Base-by-base conservation (phyloP, 2,797 vertebrate species). In the Pygocentrus nattereri region DNA sequence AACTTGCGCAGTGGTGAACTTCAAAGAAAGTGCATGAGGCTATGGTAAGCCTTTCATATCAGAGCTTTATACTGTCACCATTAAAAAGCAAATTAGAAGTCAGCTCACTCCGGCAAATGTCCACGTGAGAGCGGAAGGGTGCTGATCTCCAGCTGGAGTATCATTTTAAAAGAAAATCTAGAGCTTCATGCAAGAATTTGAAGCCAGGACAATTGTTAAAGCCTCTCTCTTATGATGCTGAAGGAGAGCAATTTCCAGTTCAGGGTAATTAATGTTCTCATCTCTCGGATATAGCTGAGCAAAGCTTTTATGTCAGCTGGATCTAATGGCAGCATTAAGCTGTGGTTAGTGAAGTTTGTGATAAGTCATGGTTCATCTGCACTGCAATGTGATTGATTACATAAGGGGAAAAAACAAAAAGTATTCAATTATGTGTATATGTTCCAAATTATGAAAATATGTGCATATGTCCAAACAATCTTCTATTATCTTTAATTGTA, bases 31-130 rank as follows among this genome's bases (percentile, higher is more conserved):
- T 31, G 25, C 27, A 31, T 30, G 25, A 62, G 61, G 61, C 61
- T 31, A 62, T 3, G 25, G 31, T 7, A 5, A 56, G 52, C 5
- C 2, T n/a, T 80, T 41, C 44, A n/a, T 5, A 49, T 38, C 59
- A 8, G 58, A 30, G 67, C 19, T 5, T 71, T 61, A 61, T 59
- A 71, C 62, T 21, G 59, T 74, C 70, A 15, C 0, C 61, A 44
- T 44, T 80, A 27, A 74, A 73, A 54, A 72, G 0, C 52, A 61
- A 10, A 67, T 65, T 54, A 65, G 62, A 65, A 65, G 70, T 64
- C 69, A 5, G 31, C 16, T 79, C 59, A 2, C 25, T 49, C 6
- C 2, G 5, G n/a, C n/a, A 27, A 58, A 65, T n/a, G 58, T 52
- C 50, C 30, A 73, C 5, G 23, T 23, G 61, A 56, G 34, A 19